phyloP scores from a whole-genome alignment of 1,140 invertebrate genomes.

The Aphelenchoides avenae region DNA sequence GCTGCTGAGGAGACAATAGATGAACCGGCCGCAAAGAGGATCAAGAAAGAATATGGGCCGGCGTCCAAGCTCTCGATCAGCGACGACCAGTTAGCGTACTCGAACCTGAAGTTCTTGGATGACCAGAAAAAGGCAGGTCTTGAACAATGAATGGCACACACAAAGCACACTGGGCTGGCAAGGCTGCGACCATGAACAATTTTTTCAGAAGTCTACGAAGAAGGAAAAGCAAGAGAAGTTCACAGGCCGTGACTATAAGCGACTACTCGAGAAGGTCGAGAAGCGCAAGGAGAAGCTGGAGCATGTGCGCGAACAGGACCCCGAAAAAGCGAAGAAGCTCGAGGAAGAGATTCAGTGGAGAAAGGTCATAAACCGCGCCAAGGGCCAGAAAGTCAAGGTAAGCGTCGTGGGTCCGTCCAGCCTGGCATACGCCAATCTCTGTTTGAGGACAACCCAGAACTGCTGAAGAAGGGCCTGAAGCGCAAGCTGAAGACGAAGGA shows the following conservation, averaged over 20 bases:
- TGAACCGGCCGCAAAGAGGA: too few relatives aligned
- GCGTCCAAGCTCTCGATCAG: too few relatives aligned
- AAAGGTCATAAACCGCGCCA: conserved; percentile 34
- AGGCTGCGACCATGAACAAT: not conserved
- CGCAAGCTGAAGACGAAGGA: conserved; percentile 39
- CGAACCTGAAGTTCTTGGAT: too few relatives aligned
- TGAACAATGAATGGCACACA: too few relatives aligned
- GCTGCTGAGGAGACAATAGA: too few relatives aligned
- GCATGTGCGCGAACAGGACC: conserved; percentile 30
- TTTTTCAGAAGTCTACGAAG: conserved; percentile 15
- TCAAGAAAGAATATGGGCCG: too few relatives aligned
- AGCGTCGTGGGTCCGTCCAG: conserved; percentile 6
- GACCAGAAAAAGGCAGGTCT: too few relatives aligned
- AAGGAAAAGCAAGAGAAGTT: conserved; percentile 42
- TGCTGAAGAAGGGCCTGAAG: conserved; percentile 40
- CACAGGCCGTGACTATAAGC: conserved; percentile 37
- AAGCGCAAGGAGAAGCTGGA: conserved; percentile 28
- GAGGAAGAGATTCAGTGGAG: conserved; percentile 40
- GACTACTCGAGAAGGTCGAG: conserved; percentile 38
- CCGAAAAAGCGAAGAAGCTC: conserved; percentile 35
- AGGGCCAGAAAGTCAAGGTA: conserved; percentile 45
- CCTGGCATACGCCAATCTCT: not conserved
- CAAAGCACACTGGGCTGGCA: conserved; percentile 13
- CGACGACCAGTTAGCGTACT: too few relatives aligned
- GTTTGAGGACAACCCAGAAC: conserved; percentile 38